Conservation (phyloP, 2,888 invertebrate species). For the Oxyscelio sp. region DNA sequence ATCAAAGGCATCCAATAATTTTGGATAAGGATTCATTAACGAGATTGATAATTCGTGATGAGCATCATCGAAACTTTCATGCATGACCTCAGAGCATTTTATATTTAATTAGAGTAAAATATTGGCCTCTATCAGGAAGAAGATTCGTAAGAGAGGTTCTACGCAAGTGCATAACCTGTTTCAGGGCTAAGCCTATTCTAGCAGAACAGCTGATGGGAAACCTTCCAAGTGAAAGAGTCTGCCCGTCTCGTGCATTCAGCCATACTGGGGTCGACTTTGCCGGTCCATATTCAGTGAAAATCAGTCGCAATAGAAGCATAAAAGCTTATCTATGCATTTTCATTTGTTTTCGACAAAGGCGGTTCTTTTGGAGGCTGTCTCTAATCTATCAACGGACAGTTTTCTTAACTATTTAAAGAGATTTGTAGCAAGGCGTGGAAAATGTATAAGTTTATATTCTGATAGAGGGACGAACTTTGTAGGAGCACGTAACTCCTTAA, state of each 20-base stretch:
- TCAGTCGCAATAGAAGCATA: constrained; percentile 22
- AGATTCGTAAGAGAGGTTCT: neutral
- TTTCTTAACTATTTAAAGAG: constrained; percentile 68
- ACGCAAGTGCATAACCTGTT: neutral
- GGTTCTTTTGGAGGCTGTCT: constrained; percentile 72
- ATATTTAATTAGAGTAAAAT: constrained; percentile 39
- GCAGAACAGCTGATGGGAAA: neutral
- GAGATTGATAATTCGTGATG: constrained; percentile 25
- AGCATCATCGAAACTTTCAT: constrained; percentile 53
- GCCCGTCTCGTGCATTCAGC: neutral
- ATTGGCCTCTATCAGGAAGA: constrained; percentile 61
- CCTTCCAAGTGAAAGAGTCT: neutral
- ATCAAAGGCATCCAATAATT: constrained; percentile 28
- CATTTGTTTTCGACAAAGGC: constrained; percentile 75
- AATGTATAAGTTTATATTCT: constrained; percentile 51
- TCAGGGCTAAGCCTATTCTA: neutral
- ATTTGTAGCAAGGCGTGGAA: constrained; percentile 74
- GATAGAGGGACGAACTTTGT: constrained; percentile 77
- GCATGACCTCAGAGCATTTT: constrained; percentile 31
- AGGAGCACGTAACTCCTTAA: constrained; percentile 31
- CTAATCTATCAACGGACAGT: constrained; percentile 64
- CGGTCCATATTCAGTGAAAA: constrained; percentile 70
- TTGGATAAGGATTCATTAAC: constrained; percentile 36
- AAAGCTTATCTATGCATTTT: constrained; percentile 67
- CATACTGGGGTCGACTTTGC: constrained; percentile 41